Base-by-base conservation (phyloP, 1,140 invertebrate species). In the Drosophila triauraria region DNA sequence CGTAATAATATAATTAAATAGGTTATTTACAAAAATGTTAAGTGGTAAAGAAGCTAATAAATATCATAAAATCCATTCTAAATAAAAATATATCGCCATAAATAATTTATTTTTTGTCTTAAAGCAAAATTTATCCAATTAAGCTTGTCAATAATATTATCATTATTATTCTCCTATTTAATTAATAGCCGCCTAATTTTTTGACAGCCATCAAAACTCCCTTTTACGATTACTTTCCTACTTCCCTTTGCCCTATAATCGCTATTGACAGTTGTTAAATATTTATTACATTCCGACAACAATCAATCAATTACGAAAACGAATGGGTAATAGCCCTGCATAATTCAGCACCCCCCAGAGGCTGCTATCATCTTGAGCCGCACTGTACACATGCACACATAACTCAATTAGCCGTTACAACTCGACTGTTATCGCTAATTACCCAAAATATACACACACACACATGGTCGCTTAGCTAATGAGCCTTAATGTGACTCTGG, bases 391-490 rank as follows among this genome's bases (percentile, higher is more conserved):
- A 6, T 25, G 51, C 35, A 12, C 35, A 12, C 67, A 72, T 74
- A 60, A 74, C 70, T 74, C 54, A 74, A 72, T 74, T 74, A 74
- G 70, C 50, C 50, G 25, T 51, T 56, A 54, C 75, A 77, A 61
- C 57, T 70, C 53, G 51, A 23, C 59, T 78, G 75, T 78, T 77
- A 68, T 54, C 57, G 43, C 58, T 67, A 77, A 78, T 76, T 77
- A 54, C 40, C 70, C 38, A 42, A 68, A 77, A 71, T 43, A 61
- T 27, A 35, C 70, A 23, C 46, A 42, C 38, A 48, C 57, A 40
- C 53, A 43, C 42, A 53, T 38, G 10, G 35, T n/a, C 12, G 68
- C 15, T 9, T 23, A 25, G 47, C 74, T 77, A 77, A 77, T 77
- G 63, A 77, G 62, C 48, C 72, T 10, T 77, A 77, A 77, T 77